Evolutionary conservation across 2,113 vertebrate species (phyloP).

Genomic region (Oryzias woworae): DNA sequence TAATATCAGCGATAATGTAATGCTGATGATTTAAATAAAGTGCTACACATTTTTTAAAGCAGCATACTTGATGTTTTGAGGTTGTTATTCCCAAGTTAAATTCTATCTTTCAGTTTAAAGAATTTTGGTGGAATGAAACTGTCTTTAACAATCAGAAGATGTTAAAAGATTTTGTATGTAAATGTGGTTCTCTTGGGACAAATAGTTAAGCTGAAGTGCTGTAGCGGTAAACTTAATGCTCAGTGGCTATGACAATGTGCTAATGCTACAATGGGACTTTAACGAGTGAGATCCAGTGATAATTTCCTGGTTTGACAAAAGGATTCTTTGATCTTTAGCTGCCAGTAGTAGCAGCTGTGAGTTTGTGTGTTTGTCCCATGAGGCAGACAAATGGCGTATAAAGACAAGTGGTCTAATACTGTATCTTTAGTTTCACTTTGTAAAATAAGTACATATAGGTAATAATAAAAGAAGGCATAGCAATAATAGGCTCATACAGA

Average conservation of each 20-base stretch:
- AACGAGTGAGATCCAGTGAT: slow-evolving; percentile 61
- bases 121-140: not conserved
- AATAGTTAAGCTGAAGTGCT: slow-evolving; percentile 26
- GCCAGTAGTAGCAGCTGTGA: slow-evolving; percentile 59
- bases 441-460: no score
- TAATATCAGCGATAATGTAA: no score
- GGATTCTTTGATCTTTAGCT: slow-evolving; percentile 53
- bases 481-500: no score
- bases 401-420: not conserved
- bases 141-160: not conserved
- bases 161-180: not conserved
- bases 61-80: no score
- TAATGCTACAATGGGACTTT: slow-evolving; percentile 74
- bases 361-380: slow-evolving; percentile 18
- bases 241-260: slow-evolving; percentile 58
- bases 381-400: not conserved
- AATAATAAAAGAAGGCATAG: no score
- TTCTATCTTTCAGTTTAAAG: no score
- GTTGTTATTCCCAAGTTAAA: no score
- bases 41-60: no score
- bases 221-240: slow-evolving; percentile 51
- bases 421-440: no score
- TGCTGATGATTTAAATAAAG: no score
- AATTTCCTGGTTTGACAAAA: slow-evolving; percentile 71
- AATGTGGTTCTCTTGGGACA: slow-evolving; percentile 8